These are phyloP conservation scores for Aleiodes leptofemur DNA, from an alignment of 2,888 invertebrate genomes.

Conservation along the genomic window DNA sequence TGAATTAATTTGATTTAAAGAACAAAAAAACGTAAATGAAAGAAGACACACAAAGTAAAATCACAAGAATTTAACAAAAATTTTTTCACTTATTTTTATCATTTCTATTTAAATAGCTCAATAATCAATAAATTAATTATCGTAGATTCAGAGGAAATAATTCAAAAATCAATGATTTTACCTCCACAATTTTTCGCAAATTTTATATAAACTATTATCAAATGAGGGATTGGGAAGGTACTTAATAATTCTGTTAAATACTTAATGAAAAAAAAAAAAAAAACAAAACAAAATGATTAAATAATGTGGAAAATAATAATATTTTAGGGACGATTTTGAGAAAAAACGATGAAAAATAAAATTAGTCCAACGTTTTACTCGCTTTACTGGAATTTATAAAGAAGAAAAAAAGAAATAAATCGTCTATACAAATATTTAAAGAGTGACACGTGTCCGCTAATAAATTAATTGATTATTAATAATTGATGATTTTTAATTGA, in stretches of 20 bases:
- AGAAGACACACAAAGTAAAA: not conserved
- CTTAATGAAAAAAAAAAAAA: conserved; percentile 19
- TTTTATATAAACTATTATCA: conserved; percentile 12
- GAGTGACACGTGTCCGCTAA: conserved; percentile 26
- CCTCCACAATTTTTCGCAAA: conserved; percentile 4
- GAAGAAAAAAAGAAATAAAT: not conserved
- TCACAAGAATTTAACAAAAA: conserved; percentile 3
- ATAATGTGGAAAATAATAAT: conserved; percentile 11
- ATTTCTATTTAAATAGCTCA: conserved; percentile 9
- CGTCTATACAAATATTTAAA: conserved; percentile 28
- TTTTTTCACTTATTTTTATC: conserved; percentile 18
- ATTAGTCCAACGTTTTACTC: conserved; percentile 25
- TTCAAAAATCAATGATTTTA: not conserved
- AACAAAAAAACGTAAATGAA: conserved; percentile 12
- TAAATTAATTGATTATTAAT: conserved; percentile 33
- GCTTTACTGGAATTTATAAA: conserved; percentile 8
- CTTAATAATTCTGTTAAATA: conserved; percentile 15
- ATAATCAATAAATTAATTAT: not conserved
- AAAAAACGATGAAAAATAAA: not conserved
- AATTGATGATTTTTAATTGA: conserved; percentile 28
- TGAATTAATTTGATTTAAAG: conserved; percentile 25
- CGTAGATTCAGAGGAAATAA: conserved; percentile 21
- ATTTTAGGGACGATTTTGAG: conserved; percentile 22
- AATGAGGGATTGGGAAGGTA: conserved; percentile 30
- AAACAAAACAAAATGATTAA: too few relatives aligned